Evolutionary conservation across 2,888 invertebrate species (phyloP), one percentile per base, ranked within the genome.

Genomic region (Drosophila kambysellisi): DNA sequence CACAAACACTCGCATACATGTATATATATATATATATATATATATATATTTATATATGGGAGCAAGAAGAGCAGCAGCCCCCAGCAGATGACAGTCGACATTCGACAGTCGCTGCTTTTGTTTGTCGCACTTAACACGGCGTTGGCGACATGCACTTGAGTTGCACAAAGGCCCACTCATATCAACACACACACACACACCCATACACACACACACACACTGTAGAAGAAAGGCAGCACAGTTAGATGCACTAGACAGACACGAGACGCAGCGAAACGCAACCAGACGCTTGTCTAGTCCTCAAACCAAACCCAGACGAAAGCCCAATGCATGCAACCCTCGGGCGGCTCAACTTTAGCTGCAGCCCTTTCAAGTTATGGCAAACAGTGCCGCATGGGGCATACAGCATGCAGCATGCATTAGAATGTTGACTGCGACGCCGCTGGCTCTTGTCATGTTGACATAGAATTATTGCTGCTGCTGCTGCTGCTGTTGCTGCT

Each of bases 121-220:
- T 86, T 81, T 74, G 89, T 81, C 91, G 86, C 88, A 92, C 91
- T 91, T 91, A 91, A 91, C 92, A 91, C 91, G 91, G 74, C 91
- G 91, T 81, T 88, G 92, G 90, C 92, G 91, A 92, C 92, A 91
- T 91, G 92, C 92, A 91, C 91, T 91, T 92, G 92, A 91, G 82
- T 81, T 89, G 70, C 78, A 91, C 90, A 91, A 92, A 90, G 79
- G 84, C 77, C 74, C 70, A 69, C 76, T 74, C 48, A 41, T 56
- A 51, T 48, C 52, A 58, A 46, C 11, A 35, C 33, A 33, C 33
- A 60, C 46, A 59, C 43, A 32, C 46, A 25, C 12, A 52, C 50
- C 20, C 58, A 30, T 32, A 54, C 52, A 48, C 20, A 17, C 30
- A 25, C 43, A 46, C 20, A 41, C n/a, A 32, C 1, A 53, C 2